These are phyloP conservation scores for Colistium nudipinnis DNA, from an alignment of 2,113 vertebrate species.

Conservation along the genomic window DNA sequence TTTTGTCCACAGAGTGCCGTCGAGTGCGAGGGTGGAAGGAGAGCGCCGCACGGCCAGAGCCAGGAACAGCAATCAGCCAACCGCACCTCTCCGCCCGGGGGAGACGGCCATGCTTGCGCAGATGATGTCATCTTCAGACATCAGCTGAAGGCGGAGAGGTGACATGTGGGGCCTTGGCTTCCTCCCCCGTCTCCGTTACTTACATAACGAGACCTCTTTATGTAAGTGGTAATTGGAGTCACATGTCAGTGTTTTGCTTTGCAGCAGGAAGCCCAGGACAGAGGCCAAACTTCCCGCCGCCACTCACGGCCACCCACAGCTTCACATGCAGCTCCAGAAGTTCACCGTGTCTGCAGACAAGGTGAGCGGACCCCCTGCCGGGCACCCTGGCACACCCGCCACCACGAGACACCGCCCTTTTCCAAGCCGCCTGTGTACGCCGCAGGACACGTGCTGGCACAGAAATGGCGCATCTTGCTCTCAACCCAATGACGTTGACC, in stretches of 20 bases:
- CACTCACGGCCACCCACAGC: slow-evolving; percentile 69
- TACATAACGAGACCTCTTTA: slow-evolving; percentile 68
- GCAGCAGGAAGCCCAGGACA: slow-evolving; percentile 64
- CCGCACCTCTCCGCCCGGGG: slow-evolving; percentile 52
- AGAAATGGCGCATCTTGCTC: background rate
- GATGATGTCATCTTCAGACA: slow-evolving; percentile 68
- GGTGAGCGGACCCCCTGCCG: slow-evolving; percentile 60
- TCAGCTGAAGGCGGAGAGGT: slow-evolving; percentile 75
- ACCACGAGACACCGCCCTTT: slow-evolving; percentile 7
- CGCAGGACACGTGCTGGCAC: background rate
- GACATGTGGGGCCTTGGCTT: slow-evolving; percentile 53
- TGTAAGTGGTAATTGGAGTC: slow-evolving; percentile 73
- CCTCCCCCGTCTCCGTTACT: slow-evolving; percentile 39
- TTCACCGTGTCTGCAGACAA: slow-evolving; percentile 84
- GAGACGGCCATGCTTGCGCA: slow-evolving; percentile 42
- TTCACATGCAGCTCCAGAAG: slow-evolving; percentile 80
- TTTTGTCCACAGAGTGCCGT: slow-evolving; percentile 53
- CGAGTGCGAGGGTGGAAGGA: slow-evolving; percentile 49
- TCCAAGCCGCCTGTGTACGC: background rate
- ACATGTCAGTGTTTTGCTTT: slow-evolving; percentile 71
- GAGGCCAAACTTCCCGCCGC: slow-evolving; percentile 53
- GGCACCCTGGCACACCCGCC: background rate
- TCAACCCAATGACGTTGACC: background rate
- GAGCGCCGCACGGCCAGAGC: slow-evolving; percentile 33
- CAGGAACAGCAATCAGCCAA: slow-evolving; percentile 59